These are phyloP conservation scores for Corythoichthys intestinalis DNA, from an alignment of 2,113 vertebrate species.

Conservation along the genomic window DNA sequence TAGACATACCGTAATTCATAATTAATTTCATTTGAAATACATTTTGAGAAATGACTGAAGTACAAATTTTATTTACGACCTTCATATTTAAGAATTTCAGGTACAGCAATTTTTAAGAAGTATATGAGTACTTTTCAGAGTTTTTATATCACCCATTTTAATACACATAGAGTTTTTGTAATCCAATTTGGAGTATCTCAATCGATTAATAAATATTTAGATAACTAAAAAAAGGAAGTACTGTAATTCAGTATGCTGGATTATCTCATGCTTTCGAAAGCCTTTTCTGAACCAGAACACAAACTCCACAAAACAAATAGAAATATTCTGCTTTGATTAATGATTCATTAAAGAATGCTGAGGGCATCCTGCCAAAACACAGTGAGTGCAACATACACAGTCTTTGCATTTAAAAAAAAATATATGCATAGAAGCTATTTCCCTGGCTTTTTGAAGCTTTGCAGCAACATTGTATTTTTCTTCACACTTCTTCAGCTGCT, in stretches of 20 bases:
- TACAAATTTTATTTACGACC: no score
- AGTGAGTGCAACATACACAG: conserved; percentile 10
- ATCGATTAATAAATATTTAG: background rate
- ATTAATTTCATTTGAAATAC: no score
- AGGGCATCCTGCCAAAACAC: conserved; percentile 15
- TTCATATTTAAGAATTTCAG: no score
- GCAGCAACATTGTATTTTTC: conserved; percentile 32
- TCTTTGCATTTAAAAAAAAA: conserved; percentile 40
- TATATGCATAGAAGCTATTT: conserved; percentile 32
- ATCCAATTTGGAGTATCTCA: no score
- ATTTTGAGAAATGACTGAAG: no score
- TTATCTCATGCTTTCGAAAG: conserved; percentile 17
- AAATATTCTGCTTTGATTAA: conserved; percentile 37
- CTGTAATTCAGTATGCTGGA: conserved; percentile 13
- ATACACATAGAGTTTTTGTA: no score
- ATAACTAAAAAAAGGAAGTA: conserved; percentile 22
- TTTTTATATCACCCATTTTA: no score
- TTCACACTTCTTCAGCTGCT: conserved; percentile 39
- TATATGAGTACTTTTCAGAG: no score
- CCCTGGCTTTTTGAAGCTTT: background rate
- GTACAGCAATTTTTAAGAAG: no score
- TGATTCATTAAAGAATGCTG: conserved; percentile 30
- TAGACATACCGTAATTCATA: no score
- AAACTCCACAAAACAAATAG: conserved; percentile 25
- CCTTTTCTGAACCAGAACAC: conserved; percentile 34